These are phyloP conservation scores for Oreochromis spilurus DNA, from an alignment of 2,113 vertebrate genomes.

Conservation along the genomic window DNA sequence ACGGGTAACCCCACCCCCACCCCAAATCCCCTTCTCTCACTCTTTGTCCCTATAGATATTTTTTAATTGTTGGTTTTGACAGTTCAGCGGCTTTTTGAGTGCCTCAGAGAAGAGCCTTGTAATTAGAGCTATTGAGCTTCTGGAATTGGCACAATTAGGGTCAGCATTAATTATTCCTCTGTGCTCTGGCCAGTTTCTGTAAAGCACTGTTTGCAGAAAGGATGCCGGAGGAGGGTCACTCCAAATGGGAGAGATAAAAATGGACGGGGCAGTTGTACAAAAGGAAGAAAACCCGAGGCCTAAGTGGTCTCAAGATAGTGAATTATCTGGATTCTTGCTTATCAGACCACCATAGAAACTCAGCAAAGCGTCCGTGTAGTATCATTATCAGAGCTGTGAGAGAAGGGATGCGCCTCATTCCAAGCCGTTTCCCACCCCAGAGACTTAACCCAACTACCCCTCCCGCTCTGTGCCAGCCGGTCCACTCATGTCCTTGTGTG, in stretches of 20 bases:
- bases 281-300: background rate
- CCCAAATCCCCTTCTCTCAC: background rate
- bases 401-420: background rate
- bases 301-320: background rate
- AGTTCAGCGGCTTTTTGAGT: conserved; percentile 78
- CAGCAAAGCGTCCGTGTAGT: background rate
- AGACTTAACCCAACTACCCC: background rate
- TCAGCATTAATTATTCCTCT: conserved; percentile 81
- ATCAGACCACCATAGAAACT: background rate
- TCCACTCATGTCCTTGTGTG: conserved; percentile 24
- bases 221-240: conserved; percentile 36
- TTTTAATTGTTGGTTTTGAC: conserved; percentile 77
- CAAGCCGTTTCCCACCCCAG: background rate
- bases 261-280: background rate
- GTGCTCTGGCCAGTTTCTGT: conserved; percentile 77
- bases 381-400: conserved; percentile 10
- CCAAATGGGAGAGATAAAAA: background rate
- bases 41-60: conserved; percentile 62
- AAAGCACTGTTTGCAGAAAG: conserved; percentile 66
- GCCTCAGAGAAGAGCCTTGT: conserved; percentile 77
- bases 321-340: background rate
- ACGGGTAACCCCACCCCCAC: background rate
- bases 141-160: conserved; percentile 88
- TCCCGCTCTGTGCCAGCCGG: conserved; percentile 20
- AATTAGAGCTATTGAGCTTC: conserved; percentile 89